Evolutionary conservation across 1,140 invertebrate species (phyloP).

Genomic region (Drosophila ambigua): DNA sequence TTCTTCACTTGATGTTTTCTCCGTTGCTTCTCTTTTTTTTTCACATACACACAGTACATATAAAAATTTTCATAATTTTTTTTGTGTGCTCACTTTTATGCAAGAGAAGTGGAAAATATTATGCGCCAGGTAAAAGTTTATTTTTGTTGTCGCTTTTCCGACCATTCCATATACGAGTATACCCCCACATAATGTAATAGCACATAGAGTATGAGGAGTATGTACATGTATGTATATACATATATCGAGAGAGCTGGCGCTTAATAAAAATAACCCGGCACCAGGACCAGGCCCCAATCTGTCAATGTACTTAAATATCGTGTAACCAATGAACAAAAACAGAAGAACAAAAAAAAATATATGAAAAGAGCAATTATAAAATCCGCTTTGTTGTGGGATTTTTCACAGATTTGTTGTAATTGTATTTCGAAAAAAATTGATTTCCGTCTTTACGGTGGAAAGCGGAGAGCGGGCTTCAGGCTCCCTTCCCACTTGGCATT

Average conservation of each 20-base stretch:
- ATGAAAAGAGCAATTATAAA: conserved; percentile 49
- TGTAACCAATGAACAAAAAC: not conserved
- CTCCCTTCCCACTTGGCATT: too few species aligned
- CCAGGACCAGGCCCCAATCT: conserved; percentile 5
- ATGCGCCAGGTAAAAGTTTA: conserved; percentile 46
- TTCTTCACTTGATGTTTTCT: too few species aligned
- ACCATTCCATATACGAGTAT: not conserved
- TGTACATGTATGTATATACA: too few species aligned
- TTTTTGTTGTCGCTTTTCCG: conserved; percentile 25
- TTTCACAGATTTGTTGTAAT: conserved; percentile 39
- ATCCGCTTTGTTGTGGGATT: conserved; percentile 33
- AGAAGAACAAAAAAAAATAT: not conserved
- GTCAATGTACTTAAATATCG: conserved; percentile 41
- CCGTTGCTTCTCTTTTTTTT: not conserved
- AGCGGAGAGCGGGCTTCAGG: not conserved
- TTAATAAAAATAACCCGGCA: conserved; percentile 24
- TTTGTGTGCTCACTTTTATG: conserved; percentile 25
- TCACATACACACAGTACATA: conserved; percentile 8
- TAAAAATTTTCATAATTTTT: conserved; percentile 47
- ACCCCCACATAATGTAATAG: conserved; percentile 19
- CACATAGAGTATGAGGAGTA: too few species aligned
- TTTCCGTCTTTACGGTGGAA: conserved; percentile 27
- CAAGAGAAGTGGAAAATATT: conserved; percentile 31
- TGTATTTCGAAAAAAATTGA: conserved; percentile 43
- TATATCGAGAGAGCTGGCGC: conserved; percentile 30